A percentile compares a stretch with the other conserved stretches of the same genome.
Conservation (phyloP, 2,113 vertebrate species). For the Lipophrys pholis region DNA sequence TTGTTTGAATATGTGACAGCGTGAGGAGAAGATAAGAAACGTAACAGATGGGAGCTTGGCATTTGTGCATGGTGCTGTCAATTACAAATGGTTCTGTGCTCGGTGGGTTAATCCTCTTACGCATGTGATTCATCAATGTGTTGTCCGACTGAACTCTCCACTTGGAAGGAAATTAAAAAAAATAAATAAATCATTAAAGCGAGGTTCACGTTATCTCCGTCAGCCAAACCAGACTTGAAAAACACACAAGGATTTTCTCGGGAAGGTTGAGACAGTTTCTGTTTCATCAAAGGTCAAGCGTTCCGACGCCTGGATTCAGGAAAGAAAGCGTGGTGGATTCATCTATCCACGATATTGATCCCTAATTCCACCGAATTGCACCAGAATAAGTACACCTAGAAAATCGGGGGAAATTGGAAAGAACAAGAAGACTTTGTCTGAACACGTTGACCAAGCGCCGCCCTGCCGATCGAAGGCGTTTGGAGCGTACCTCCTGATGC, state of each 20-base stretch:
- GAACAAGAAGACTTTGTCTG: constrained; percentile 26
- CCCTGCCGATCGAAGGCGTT: constrained; percentile 11
- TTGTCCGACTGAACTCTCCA: background rate
- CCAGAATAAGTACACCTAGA: constrained; percentile 41
- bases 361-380: constrained; percentile 50
- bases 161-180: constrained; percentile 12
- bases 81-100: constrained; percentile 21
- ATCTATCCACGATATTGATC: constrained; percentile 65
- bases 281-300: constrained; percentile 28
- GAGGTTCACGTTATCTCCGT: constrained; percentile 14
- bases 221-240: constrained; percentile 21
- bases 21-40: constrained; percentile 29
- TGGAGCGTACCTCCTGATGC: constrained; percentile 26
- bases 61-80: constrained; percentile 25
- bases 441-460: constrained; percentile 18
- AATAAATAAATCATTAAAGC: constrained; percentile 29
- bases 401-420: constrained; percentile 22
- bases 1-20: constrained; percentile 22
- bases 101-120: constrained; percentile 42
- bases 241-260: background rate
- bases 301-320: constrained; percentile 14
- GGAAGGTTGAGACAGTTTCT: constrained; percentile 19
- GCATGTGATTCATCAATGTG: constrained; percentile 17
- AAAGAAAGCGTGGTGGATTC: background rate
- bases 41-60: background rate